phyloP scores from a whole-genome alignment of 1,140 invertebrate species.

The Amphibalanus amphitrite region DNA sequence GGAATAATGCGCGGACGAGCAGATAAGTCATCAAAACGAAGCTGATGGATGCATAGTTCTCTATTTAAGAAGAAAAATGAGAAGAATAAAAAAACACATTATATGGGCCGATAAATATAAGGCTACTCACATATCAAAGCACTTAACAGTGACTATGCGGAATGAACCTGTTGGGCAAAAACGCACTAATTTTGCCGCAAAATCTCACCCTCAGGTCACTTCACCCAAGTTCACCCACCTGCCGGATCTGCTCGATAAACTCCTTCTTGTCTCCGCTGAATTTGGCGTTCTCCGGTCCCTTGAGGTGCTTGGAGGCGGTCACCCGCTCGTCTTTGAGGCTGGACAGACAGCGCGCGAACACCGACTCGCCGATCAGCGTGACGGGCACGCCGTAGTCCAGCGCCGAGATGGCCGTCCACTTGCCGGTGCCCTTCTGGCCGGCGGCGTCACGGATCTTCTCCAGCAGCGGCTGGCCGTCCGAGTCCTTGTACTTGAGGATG shows the following conservation, averaged over 20 bases:
- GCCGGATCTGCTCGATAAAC: constrained; percentile 57
- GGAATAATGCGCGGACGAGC: too few relatives aligned
- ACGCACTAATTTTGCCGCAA: too few relatives aligned
- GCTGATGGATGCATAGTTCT: too few relatives aligned
- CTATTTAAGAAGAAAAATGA: too few relatives aligned
- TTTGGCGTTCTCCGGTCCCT: constrained; percentile 40
- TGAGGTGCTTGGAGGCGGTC: constrained; percentile 55
- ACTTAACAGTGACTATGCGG: too few relatives aligned
- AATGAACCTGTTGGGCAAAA: too few relatives aligned
- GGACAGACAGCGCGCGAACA: constrained; percentile 89
- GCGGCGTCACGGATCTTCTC: constrained; percentile 90
- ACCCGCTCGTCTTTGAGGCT: constrained; percentile 68
- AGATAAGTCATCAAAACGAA: too few relatives aligned
- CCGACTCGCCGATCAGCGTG: constrained; percentile 94
- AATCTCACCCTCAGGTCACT: background rate
- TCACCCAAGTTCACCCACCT: constrained; percentile 33
- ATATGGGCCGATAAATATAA: too few relatives aligned
- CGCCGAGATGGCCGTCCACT: constrained; percentile 95
- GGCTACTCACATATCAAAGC: too few relatives aligned
- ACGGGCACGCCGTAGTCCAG: constrained; percentile 93
- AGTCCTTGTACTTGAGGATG: constrained; percentile 85
- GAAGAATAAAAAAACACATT: too few relatives aligned
- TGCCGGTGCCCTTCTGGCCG: constrained; percentile 97
- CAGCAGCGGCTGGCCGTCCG: constrained; percentile 59
- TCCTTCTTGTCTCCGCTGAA: constrained; percentile 51